phyloP scores from a whole-genome alignment of 2,113 vertebrate species.

The Apeltes quadracus region DNA sequence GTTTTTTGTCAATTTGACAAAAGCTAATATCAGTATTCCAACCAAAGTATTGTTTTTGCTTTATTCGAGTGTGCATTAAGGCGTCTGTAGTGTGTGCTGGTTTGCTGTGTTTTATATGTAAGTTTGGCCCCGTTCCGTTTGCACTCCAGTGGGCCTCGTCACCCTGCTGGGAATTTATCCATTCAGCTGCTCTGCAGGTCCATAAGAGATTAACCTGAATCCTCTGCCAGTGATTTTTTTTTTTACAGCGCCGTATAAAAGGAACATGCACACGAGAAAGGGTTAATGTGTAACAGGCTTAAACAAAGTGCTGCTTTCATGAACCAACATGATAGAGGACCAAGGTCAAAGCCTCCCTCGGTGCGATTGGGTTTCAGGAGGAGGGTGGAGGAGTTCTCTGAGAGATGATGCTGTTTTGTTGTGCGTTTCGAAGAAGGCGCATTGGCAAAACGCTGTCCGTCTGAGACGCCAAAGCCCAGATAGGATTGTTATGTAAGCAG shows the following conservation, averaged over 20 bases:
- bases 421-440: background rate
- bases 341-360: conserved; percentile 60
- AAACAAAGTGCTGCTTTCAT: conserved; percentile 74
- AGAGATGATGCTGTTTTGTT: conserved; percentile 21
- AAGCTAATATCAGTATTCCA: background rate
- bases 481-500: conserved; percentile 30
- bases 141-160: conserved; percentile 3
- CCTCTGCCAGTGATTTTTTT: background rate
- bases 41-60: background rate
- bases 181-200: conserved; percentile 26
- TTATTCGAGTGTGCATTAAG: background rate
- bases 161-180: conserved; percentile 13
- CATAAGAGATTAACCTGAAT: background rate
- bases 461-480: background rate
- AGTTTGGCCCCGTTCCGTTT: background rate
- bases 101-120: background rate
- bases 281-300: conserved; percentile 76
- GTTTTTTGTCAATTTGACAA: background rate
- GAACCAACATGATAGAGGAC: conserved; percentile 41
- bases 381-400: conserved; percentile 28
- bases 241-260: background rate
- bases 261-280: conserved; percentile 29
- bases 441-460: conserved; percentile 1
- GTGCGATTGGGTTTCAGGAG: conserved; percentile 60
- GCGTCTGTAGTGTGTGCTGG: background rate